Conservation (phyloP, 2,888 invertebrate genomes). For the Volucella bombylans region DNA sequence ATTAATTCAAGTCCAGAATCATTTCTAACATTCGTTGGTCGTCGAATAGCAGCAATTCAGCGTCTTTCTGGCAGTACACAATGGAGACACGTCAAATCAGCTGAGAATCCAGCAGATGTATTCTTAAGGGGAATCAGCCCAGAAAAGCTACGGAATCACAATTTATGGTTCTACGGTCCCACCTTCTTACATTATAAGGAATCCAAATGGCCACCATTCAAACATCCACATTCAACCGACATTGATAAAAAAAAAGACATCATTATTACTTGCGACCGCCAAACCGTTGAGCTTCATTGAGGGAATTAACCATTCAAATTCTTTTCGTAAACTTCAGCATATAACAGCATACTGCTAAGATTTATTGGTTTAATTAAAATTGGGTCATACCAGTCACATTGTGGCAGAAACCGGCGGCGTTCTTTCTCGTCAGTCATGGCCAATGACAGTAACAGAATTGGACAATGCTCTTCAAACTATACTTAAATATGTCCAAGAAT, state of each 20-base stretch:
- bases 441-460: no score
- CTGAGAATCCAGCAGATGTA: slow-evolving; percentile 51
- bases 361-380: no score
- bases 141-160: slow-evolving; percentile 39
- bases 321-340: slow-evolving; percentile 1
- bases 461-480: no score
- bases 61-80: not conserved
- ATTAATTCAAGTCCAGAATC: slow-evolving; percentile 30
- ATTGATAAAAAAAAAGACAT: slow-evolving; percentile 9
- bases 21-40: slow-evolving; percentile 36
- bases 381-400: no score
- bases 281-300: slow-evolving; percentile 13
- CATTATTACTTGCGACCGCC: not conserved
- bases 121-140: slow-evolving; percentile 47
- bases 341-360: not conserved
- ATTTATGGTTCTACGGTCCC: slow-evolving; percentile 57
- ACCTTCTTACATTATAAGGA: slow-evolving; percentile 15
- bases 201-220: slow-evolving; percentile 24
- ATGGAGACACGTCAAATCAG: slow-evolving; percentile 40
- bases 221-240: not conserved
- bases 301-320: slow-evolving; percentile 16
- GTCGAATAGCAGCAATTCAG: slow-evolving; percentile 31
- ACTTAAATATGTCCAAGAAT: no score
- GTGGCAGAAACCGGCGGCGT: not conserved
- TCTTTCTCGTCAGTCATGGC: no score